Evolutionary conservation across 1,140 invertebrate genomes (phyloP), one percentile per base, ranked within the genome.

Genomic region (Drosophila novamexicana): DNA sequence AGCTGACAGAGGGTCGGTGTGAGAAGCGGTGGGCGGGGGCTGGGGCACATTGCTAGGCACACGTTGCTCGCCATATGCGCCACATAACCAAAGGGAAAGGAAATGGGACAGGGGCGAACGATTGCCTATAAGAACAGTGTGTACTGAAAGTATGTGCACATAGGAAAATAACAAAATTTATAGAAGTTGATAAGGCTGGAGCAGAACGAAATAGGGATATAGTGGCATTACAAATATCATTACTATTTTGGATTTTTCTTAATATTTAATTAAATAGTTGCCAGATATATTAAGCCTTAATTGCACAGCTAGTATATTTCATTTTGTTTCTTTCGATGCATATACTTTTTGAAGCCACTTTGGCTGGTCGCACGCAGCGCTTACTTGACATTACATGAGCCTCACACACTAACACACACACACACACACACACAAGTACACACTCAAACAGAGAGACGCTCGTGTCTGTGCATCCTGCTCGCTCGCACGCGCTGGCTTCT

Each of bases 381-480:
- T 70, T 74, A 83, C 77, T 88, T 88, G 66, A 89, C 69, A 80
- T 88, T 80, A 89, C 79, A 79, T 80, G 76, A 47, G 64, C 40
- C 72, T 49, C 52, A 16, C 37, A 50, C 52, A 66, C 56, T 34
- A 22, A 59, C 12, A 8, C 58, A 47, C 29, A 59, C 57, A 18
- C 52, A 16, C 37, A 50, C 52, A 66, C 56, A 18, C 18, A 18
- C 18, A 53, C 40, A 16, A 56, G 44, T 47, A 36, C 50, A 44
- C 64, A 45, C 64, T 10, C 8, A 18, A 9, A 36, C n/a, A 36
- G 6, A 14, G 14, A 32, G 22, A n/a, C 7, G 14, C 12, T 56
- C 22, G 40, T 32, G 9, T 58, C 40, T 45, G 1, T 45, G 22
- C 56, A 58, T 45, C 40, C 29, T 32, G n/a, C 37, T 37, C 63